Conservation (phyloP, 1,140 invertebrate species). For the Hyphantria cunea region DNA sequence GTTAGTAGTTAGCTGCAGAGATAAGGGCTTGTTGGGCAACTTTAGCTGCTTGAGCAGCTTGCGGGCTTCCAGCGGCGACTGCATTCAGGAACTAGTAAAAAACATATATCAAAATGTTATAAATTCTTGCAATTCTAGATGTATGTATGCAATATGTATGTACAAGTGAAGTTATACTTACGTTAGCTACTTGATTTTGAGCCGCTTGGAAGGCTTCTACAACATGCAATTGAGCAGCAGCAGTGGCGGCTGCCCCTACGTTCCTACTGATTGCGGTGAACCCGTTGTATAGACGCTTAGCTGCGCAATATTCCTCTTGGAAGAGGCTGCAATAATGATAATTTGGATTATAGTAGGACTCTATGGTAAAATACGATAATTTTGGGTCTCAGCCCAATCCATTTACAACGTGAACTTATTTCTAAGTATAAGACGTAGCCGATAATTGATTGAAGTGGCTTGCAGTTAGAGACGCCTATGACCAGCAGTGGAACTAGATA, state of each 20-base stretch:
- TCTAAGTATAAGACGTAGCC: too few species aligned
- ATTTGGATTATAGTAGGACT: too few species aligned
- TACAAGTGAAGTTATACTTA: slow-evolving; percentile 35
- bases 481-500: too few species aligned
- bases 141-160: too few species aligned
- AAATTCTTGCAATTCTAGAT: background rate
- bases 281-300: slow-evolving; percentile 57
- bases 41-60: background rate
- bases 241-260: slow-evolving; percentile 51
- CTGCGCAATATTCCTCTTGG: slow-evolving; percentile 63
- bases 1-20: background rate
- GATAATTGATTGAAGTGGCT: too few species aligned
- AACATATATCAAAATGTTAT: background rate
- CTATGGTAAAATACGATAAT: too few species aligned
- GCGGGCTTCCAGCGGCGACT: background rate
- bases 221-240: slow-evolving; percentile 41
- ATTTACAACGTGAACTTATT: too few species aligned
- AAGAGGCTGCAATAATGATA: slow-evolving; percentile 45
- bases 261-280: slow-evolving; percentile 58
- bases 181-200: slow-evolving; percentile 35
- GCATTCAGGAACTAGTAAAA: slow-evolving; percentile 8
- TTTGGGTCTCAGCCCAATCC: too few species aligned
- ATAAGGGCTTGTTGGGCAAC: background rate
- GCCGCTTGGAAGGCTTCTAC: slow-evolving; percentile 30
- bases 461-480: too few species aligned